Base-by-base conservation (phyloP, 2,797 vertebrate species). In the Apodemus agrarius region DNA sequence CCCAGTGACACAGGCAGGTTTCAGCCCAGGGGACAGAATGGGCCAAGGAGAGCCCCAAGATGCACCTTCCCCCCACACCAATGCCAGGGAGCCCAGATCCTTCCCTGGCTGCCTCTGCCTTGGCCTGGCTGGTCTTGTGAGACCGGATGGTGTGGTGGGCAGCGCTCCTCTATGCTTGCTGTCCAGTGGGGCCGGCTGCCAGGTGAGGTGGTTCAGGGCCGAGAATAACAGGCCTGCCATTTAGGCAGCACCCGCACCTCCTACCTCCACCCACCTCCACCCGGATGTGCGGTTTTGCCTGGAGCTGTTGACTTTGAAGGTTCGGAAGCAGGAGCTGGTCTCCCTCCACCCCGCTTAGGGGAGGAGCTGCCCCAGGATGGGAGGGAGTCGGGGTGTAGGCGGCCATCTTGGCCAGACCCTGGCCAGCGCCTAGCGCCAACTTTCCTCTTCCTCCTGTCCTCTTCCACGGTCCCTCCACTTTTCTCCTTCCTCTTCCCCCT, bases 261-360 rank as follows among this genome's bases (percentile, higher is more conserved):
- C 10, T 24, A 26, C 19, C 75, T 40, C 59, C 83, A 93, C 91
- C 97, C 59, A 21, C 19, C 75, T 40, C 59, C 83, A 93, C 91
- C 97, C 59, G 87, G 97, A 95, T 89, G 82, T 86, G 54, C 0
- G 0, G 72, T 37, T 19, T 93, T 94, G 94, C 80, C 94, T 91
- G 19, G 13, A 80, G 69, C 78, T 0, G 0, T 91, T 67, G 54
- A 78, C 67, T 87, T 74, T 87, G 67, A 54, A 74, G 85, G 67
- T 87, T 57, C n/a, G 37, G 49, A 87, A 69, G 46, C 49, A 74
- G 67, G 67, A 87, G 34, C 12, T 3, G 65, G 49, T 40, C n/a
- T 87, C 49, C 49, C 54, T 87, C 49, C 49, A 72, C 67, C 63
- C 63, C n/a, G 21, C 31, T n/a, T 52, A 31, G 3, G 12, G 31